Evolutionary conservation across 2,888 invertebrate genomes (phyloP), one percentile per base, ranked within the genome.

Genomic region (Notocelia uddmanniana): DNA sequence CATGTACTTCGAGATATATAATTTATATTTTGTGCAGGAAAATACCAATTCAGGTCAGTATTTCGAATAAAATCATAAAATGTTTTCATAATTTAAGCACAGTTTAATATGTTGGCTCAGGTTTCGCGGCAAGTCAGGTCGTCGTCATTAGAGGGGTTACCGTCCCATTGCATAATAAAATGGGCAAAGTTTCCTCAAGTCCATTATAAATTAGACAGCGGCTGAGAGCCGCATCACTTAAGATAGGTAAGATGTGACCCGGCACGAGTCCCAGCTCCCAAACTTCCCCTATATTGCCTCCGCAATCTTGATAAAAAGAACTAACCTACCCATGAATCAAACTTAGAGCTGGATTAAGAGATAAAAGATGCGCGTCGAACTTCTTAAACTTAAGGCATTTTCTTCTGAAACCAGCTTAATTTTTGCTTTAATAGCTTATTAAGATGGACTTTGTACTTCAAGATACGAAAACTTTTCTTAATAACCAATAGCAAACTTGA

Each of bases 161-260:
- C 91, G 85, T 89, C 91, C 91, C 93, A 92, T 91, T 92, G 92
- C 93, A 93, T 93, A 93, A 93, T 93, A 93, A 93, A 93, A 93
- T 93, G 93, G 90, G 84, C 90, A 81, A 93, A 93, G 92, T 93
- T 93, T 92, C 88, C 92, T 86, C 89, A 93, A 93, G 93, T 92
- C 93, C 93, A 93, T 93, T 93, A 93, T 93, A 93, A 93, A 93
- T 93, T 93, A 93, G 93, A 93, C 93, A 90, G 89, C 89, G 91
- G 90, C 84, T 84, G 84, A 92, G 91, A 88, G 89, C 89, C 92
- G 91, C 92, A 92, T 93, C 93, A 91, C 90, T 92, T 93, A 90
- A 93, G 93, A 91, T 93, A 92, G 92, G 92, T 92, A 92, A 88
- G 90, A 91, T 92, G 90, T 91, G 92, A 91, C 92, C 92, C 89